These are phyloP conservation scores for Chionoecetes opilio DNA, from an alignment of 1,140 invertebrate genomes.

Conservation along the genomic window DNA sequence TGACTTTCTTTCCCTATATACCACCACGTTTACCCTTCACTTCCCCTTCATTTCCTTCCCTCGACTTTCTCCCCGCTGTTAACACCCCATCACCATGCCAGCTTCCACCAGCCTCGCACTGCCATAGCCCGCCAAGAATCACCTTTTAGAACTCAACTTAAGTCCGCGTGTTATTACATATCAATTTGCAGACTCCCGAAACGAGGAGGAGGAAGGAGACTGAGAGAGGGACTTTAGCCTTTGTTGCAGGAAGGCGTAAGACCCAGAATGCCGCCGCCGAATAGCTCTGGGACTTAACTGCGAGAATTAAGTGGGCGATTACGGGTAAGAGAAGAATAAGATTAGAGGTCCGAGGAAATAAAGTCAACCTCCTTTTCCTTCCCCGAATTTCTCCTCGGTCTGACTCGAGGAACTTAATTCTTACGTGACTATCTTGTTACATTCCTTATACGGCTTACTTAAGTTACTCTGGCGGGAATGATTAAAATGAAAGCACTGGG, in stretches of 20 bases:
- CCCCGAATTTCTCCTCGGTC: neutral
- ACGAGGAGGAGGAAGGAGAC: constrained; percentile 43
- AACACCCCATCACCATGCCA: neutral
- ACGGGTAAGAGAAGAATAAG: constrained; percentile 73
- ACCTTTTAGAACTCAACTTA: constrained; percentile 65
- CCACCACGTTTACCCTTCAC: neutral
- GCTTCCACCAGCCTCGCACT: neutral
- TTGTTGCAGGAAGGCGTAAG: neutral
- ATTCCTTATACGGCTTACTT: neutral
- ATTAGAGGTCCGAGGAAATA: constrained; percentile 60
- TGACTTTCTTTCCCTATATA: neutral
- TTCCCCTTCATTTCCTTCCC: neutral
- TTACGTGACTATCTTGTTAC: no score
- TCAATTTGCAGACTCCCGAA: constrained; percentile 69
- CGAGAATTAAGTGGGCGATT: constrained; percentile 73
- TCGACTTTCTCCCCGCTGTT: neutral
- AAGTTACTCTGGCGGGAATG: neutral
- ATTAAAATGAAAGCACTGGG: neutral
- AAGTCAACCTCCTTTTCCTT: constrained; percentile 49
- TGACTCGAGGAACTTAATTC: neutral
- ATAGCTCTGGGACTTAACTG: constrained; percentile 54
- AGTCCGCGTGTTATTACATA: constrained; percentile 71
- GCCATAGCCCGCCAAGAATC: constrained; percentile 54
- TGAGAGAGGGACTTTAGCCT: constrained; percentile 1
- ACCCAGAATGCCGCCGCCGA: constrained; percentile 17